These are phyloP conservation scores for Scomber scombrus DNA, from an alignment of 2,113 vertebrate species.

Conservation along the genomic window DNA sequence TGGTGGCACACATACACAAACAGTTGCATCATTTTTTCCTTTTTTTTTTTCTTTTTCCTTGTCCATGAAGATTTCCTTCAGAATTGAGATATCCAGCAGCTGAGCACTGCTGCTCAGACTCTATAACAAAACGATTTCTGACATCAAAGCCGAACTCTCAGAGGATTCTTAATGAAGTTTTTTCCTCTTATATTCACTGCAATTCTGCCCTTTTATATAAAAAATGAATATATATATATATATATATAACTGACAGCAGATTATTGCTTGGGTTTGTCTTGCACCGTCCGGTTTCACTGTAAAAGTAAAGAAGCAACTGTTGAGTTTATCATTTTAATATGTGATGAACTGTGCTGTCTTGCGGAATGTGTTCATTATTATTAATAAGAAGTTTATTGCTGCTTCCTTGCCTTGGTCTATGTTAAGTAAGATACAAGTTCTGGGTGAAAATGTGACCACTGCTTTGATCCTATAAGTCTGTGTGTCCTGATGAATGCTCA, in stretches of 20 bases:
- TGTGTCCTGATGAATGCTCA: too few species aligned
- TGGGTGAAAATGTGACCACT: too few species aligned
- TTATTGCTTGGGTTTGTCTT: neutral
- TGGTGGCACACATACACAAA: neutral
- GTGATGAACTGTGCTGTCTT: too few species aligned
- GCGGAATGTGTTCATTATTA: too few species aligned
- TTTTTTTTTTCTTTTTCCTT: neutral
- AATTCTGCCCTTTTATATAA: neutral
- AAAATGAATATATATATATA: neutral
- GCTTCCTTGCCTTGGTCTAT: too few species aligned
- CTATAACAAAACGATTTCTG: slow-evolving; percentile 39
- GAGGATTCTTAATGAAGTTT: slow-evolving; percentile 45
- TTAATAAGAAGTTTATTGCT: too few species aligned
- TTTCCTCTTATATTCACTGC: neutral
- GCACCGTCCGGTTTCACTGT: too few species aligned
- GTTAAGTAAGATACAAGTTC: too few species aligned
- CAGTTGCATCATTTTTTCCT: slow-evolving; percentile 24
- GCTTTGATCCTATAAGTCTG: too few species aligned
- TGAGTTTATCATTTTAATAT: too few species aligned
- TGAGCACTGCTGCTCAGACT: slow-evolving; percentile 8
- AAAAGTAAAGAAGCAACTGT: too few species aligned
- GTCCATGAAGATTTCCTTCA: slow-evolving; percentile 12
- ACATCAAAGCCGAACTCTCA: slow-evolving; percentile 59
- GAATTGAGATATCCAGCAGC: slow-evolving; percentile 26
- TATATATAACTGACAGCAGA: neutral